phyloP scores from a whole-genome alignment of 2,113 vertebrate genomes.

The Gnathochromis pfefferi region DNA sequence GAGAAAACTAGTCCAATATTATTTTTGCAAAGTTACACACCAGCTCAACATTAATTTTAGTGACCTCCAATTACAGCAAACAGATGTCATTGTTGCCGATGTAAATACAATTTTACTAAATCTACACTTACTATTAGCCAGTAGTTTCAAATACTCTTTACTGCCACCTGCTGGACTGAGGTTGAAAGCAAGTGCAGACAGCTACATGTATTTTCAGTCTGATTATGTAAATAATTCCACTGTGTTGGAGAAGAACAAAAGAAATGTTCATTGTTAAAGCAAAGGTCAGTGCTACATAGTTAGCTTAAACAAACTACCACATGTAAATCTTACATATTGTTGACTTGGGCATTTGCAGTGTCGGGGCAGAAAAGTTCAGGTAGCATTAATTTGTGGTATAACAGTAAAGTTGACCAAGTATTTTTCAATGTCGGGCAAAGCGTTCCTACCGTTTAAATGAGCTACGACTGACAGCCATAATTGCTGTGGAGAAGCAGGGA shows the following conservation, averaged over 20 bases:
- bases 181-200: background rate
- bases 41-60: too few relatives aligned
- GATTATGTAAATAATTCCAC: background rate
- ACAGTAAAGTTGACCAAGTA: background rate
- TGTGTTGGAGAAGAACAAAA: background rate
- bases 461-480: too few relatives aligned
- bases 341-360: background rate
- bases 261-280: background rate
- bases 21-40: too few relatives aligned
- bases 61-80: too few relatives aligned
- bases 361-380: background rate
- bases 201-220: background rate
- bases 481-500: too few relatives aligned
- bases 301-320: background rate
- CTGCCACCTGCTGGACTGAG: fast-evolving
- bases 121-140: too few relatives aligned
- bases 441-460: too few relatives aligned
- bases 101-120: too few relatives aligned
- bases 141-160: fast-evolving
- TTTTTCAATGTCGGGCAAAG: background rate
- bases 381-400: background rate
- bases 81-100: too few relatives aligned
- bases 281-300: background rate
- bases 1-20: too few relatives aligned
- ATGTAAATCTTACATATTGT: background rate